Percentiles rank a stretch among this genome's conserved stretches.
phyloP scores from a whole-genome alignment of 2,888 invertebrate genomes.

The Dolichomitus sp. region DNA sequence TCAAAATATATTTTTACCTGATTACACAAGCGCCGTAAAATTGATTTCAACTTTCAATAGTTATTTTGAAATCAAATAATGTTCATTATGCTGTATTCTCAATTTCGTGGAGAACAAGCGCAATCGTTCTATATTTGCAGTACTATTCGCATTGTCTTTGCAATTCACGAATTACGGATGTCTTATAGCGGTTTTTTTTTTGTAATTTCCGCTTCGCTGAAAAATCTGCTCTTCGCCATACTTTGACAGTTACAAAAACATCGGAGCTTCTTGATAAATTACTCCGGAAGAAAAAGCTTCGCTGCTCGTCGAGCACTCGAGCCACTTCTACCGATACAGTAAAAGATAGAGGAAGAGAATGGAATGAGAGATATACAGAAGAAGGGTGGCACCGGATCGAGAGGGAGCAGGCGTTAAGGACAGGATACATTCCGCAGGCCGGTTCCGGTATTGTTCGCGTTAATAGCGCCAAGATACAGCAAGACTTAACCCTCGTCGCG shows the following conservation, averaged over 20 bases:
- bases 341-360: conserved; percentile 61
- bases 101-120: neutral
- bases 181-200: conserved; percentile 10
- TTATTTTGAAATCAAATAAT: neutral
- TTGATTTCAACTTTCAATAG: neutral
- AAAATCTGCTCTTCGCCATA: conserved; percentile 42
- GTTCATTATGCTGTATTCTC: neutral
- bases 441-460: conserved; percentile 85
- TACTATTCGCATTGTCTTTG: neutral
- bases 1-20: neutral
- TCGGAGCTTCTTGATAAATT: conserved; percentile 82
- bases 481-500: conserved; percentile 73
- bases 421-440: conserved; percentile 83
- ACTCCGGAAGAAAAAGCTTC: conserved; percentile 77
- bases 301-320: conserved; percentile 72
- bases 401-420: conserved; percentile 80
- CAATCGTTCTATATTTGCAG: neutral
- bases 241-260: conserved; percentile 81
- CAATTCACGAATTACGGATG: conserved; percentile 2
- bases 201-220: conserved; percentile 33
- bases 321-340: conserved; percentile 59
- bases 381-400: conserved; percentile 65
- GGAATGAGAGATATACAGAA: conserved; percentile 51
- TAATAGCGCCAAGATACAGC: conserved; percentile 84
- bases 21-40: neutral